Evolutionary conservation across 1,140 invertebrate species (phyloP).

Genomic region (Drosophila tristis): DNA sequence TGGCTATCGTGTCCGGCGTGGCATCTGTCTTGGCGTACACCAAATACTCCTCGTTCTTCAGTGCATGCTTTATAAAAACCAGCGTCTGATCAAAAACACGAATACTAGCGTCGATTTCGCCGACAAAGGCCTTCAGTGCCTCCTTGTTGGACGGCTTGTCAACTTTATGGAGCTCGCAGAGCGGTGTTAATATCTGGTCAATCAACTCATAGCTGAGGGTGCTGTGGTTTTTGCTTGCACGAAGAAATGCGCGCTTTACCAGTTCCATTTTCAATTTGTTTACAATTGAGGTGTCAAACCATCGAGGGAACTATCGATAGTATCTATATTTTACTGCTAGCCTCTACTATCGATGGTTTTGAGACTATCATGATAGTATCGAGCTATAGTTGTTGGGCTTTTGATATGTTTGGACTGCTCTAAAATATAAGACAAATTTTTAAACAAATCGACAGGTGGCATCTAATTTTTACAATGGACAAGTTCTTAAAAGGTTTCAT

Average conservation of each 20-base stretch:
- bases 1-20: conserved; percentile 40
- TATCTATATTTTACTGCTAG: too few relatives aligned
- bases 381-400: too few relatives aligned
- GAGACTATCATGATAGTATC: too few relatives aligned
- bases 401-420: too few relatives aligned
- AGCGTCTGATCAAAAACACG: conserved; percentile 40
- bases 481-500: too few relatives aligned
- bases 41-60: conserved; percentile 54
- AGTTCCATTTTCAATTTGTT: conserved; percentile 32
- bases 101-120: conserved; percentile 43
- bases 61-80: conserved; percentile 48
- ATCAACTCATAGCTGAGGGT: conserved; percentile 46
- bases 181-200: conserved; percentile 45
- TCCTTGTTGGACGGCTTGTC: conserved; percentile 46
- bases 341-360: too few relatives aligned
- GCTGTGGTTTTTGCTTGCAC: conserved; percentile 66
- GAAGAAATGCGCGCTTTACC: conserved; percentile 52
- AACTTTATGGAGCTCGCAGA: conserved; percentile 48
- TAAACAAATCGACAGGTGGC: too few relatives aligned
- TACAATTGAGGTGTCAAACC: not conserved
- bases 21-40: conserved; percentile 59
- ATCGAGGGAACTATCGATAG: too few relatives aligned
- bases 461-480: too few relatives aligned
- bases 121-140: conserved; percentile 41
- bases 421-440: too few relatives aligned